Evolutionary conservation across 2,797 vertebrate genomes (phyloP), one percentile per base, ranked within the genome.

Genomic region (Siniperca scherzeri): DNA sequence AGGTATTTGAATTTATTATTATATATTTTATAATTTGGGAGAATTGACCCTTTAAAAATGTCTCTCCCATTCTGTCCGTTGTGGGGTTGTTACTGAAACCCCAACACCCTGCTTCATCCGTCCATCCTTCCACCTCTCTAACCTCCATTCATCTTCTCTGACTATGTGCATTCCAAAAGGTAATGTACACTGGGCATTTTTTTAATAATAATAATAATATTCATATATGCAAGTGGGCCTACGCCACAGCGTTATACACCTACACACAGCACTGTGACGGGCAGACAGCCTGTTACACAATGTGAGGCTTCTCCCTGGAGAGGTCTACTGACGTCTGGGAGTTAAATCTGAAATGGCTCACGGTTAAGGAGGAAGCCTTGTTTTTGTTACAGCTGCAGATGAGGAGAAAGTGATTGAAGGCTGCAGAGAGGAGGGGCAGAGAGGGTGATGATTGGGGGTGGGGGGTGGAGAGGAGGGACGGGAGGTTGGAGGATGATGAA

Each of bases 261-360:
- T 92, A 88, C 92, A 94, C 91, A 91, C 87, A 87, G 85, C 76
- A 68, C 76, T 76, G 81, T 91, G 91, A 93, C 83, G 86, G 91
- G 77, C 88, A 94, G 93, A 93, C 89, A 87, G 91, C 89, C 92
- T 89, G 92, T 94, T 94, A 94, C 90, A 92, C 91, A 94, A 94
- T 93, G 78, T 92, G 88, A 90, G 85, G 84, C 81, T 82, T 91
- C 77, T 92, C 84, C 84, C 85, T 36, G 66, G 89, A 91, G 91
- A 87, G 80, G 78, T 53, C 80, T 53, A 77, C 86, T 86, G 91
- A 92, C 89, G 90, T 84, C 88, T 77, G 81, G 62, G 83, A 92
- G 90, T 92, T 91, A 86, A 89, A 93, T 88, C 86, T 90, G 84
- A 93, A 93, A 93, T 88, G 84, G 90, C 77, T 82, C 78, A 79